These are phyloP conservation scores for Ligdia adustata DNA, from an alignment of 2,888 invertebrate species.

Conservation along the genomic window DNA sequence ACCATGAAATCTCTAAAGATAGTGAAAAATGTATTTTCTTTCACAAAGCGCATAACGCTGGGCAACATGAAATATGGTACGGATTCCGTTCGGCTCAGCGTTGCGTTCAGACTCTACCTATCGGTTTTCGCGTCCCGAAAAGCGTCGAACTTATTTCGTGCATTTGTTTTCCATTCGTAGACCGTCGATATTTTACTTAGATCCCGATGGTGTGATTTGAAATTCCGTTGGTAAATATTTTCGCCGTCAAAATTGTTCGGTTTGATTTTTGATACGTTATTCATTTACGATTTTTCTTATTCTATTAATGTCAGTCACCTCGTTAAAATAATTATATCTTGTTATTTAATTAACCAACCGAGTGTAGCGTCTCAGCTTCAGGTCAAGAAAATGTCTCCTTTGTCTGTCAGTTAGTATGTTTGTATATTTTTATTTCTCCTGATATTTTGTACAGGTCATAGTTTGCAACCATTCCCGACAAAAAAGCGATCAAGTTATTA, in stretches of 20 bases:
- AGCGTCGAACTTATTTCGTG: slow-evolving; percentile 70
- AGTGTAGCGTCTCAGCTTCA: too few species aligned
- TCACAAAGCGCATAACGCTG: slow-evolving; percentile 79
- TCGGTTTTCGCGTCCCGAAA: slow-evolving; percentile 73
- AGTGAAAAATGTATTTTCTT: slow-evolving; percentile 82
- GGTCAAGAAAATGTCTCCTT: too few species aligned
- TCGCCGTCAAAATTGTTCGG: slow-evolving; percentile 5
- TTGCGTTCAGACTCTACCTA: slow-evolving; percentile 69
- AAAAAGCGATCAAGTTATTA: too few species aligned
- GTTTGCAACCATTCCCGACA: too few species aligned
- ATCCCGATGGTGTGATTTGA: slow-evolving; percentile 40
- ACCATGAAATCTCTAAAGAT: slow-evolving; percentile 65
- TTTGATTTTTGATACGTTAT: not conserved
- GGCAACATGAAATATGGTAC: slow-evolving; percentile 79
- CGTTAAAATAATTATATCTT: too few species aligned
- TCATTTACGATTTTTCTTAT: too few species aligned
- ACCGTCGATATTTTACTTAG: slow-evolving; percentile 49
- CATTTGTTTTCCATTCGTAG: slow-evolving; percentile 67
- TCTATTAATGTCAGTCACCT: too few species aligned
- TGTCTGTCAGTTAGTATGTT: too few species aligned
- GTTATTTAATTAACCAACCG: too few species aligned
- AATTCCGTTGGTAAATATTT: slow-evolving; percentile 22
- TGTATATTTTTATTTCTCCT: too few species aligned
- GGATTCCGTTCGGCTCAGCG: slow-evolving; percentile 77
- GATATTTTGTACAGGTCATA: too few species aligned